phyloP scores from a whole-genome alignment of 2,888 invertebrate genomes.

The Athalia rosae region DNA sequence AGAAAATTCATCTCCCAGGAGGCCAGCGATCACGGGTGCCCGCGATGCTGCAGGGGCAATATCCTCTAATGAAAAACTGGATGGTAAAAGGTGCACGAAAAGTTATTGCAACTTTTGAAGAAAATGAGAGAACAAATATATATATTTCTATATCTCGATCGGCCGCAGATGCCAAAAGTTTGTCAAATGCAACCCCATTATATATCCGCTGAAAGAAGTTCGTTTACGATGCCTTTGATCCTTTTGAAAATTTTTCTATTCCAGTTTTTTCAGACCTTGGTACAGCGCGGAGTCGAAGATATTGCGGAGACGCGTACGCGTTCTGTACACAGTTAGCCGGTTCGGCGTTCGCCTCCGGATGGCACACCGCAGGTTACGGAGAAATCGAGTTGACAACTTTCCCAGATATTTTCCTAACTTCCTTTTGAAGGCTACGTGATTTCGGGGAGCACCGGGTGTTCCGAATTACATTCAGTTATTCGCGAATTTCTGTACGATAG shows the following conservation, averaged over 20 bases:
- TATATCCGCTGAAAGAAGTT: constrained; percentile 3
- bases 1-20: constrained; percentile 28
- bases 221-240: not conserved
- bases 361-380: constrained; percentile 12
- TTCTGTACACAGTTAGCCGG: too few relatives aligned
- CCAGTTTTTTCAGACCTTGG: not conserved
- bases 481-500: constrained; percentile 19
- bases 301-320: not conserved
- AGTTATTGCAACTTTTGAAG: constrained; percentile 41
- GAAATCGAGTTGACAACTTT: constrained; percentile 28
- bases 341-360: constrained; percentile 12
- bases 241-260: constrained; percentile 9
- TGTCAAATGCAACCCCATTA: constrained; percentile 11
- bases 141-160: not conserved
- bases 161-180: constrained; percentile 16
- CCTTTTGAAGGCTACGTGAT: constrained; percentile 19
- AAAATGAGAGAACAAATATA: not conserved
- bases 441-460: constrained; percentile 20
- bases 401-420: constrained; percentile 5
- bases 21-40: not conserved
- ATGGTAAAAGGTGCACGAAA: constrained; percentile 18
- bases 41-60: constrained; percentile 39
- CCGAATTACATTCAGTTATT: constrained; percentile 26
- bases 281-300: constrained; percentile 1
- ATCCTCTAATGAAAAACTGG: constrained; percentile 44